These are phyloP conservation scores for Morone saxatilis DNA, from an alignment of 2,113 vertebrate species.

Conservation along the genomic window DNA sequence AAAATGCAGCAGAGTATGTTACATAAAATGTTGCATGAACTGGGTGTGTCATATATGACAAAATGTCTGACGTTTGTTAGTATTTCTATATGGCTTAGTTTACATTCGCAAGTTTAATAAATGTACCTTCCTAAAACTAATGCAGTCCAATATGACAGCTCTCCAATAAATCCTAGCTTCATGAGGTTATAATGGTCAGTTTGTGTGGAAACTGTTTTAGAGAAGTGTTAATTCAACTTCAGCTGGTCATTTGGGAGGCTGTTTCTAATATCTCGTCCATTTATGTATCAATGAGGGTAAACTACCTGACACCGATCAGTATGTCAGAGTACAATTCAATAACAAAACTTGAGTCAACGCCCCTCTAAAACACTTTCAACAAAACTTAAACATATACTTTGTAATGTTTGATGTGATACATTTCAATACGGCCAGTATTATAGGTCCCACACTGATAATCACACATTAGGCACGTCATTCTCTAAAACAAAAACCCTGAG, in stretches of 20 bases:
- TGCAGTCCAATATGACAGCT: neutral
- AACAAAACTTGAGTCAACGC: neutral
- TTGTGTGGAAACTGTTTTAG: too few relatives aligned
- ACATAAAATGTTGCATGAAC: neutral
- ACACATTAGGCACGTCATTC: neutral
- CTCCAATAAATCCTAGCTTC: neutral
- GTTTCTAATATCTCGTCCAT: neutral
- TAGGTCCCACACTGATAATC: neutral
- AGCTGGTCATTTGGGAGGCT: too few relatives aligned
- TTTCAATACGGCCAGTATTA: neutral
- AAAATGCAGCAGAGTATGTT: neutral
- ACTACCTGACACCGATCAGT: neutral
- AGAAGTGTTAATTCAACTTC: too few relatives aligned
- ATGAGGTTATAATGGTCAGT: too few relatives aligned
- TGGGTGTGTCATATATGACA: neutral
- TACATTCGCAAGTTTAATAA: neutral
- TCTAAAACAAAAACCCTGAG: neutral
- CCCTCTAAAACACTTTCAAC: neutral
- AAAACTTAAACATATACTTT: neutral
- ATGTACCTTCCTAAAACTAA: neutral
- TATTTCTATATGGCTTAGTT: neutral
- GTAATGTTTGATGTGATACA: neutral
- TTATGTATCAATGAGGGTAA: neutral
- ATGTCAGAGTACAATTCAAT: neutral
- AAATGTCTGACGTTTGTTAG: neutral